Percentiles rank a stretch among this genome's conserved stretches.
Evolutionary conservation across 2,797 vertebrate genomes (phyloP).

Genomic region (Spinus olivaceus): DNA sequence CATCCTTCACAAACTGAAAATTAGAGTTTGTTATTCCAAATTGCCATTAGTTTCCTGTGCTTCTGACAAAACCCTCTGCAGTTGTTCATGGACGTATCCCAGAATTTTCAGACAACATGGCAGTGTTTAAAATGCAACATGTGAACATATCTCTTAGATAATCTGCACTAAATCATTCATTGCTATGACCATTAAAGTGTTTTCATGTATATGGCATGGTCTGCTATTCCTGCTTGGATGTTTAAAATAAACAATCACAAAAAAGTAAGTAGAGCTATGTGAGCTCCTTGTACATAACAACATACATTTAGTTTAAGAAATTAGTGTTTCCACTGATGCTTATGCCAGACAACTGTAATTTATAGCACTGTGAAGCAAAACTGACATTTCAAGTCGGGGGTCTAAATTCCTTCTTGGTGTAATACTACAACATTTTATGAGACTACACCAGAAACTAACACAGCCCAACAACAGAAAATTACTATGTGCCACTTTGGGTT

Average conservation of each 20-base stretch:
- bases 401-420: not conserved
- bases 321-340: slow-evolving; percentile 1
- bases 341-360: slow-evolving; percentile 43
- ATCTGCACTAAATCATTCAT: slow-evolving; percentile 58
- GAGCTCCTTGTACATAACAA: slow-evolving; percentile 35
- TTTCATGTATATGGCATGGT: slow-evolving; percentile 1
- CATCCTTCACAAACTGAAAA: not conserved
- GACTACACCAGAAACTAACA: not conserved
- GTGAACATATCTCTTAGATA: slow-evolving; percentile 1
- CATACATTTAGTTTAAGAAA: slow-evolving; percentile 38
- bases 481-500: not conserved
- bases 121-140: slow-evolving; percentile 54
- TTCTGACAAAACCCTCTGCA: slow-evolving; percentile 35
- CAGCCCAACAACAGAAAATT: not conserved
- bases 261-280: slow-evolving; percentile 15
- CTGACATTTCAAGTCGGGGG: not conserved
- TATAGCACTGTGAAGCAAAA: slow-evolving; percentile 18
- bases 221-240: slow-evolving; percentile 45
- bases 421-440: not conserved
- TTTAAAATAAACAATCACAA: slow-evolving; percentile 58
- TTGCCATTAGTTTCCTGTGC: not conserved
- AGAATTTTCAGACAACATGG: slow-evolving; percentile 38
- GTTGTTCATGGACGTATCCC: not conserved
- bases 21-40: slow-evolving; percentile 18
- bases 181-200: slow-evolving; percentile 38